A percentile compares a stretch with the other conserved stretches of the same genome.
Evolutionary conservation across 2,113 vertebrate genomes (phyloP).

Genomic region (Macrotus californicus): DNA sequence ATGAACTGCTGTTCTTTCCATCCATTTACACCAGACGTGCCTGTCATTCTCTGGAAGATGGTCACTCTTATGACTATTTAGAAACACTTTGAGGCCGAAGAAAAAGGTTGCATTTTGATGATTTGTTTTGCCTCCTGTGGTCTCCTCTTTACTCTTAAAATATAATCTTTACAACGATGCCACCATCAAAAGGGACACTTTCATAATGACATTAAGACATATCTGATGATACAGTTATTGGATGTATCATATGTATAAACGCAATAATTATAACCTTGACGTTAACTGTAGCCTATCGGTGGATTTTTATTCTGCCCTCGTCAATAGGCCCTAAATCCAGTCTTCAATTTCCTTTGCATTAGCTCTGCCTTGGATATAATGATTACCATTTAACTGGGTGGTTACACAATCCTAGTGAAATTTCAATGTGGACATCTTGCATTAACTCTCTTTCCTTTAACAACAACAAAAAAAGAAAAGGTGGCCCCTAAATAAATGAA

Average conservation of each 20-base stretch:
- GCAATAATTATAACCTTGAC: constrained; percentile 20
- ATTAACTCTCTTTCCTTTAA: constrained; percentile 74
- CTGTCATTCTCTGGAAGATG: constrained; percentile 35
- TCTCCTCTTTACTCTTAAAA: constrained; percentile 15
- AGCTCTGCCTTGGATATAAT: constrained; percentile 59
- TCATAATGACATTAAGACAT: not conserved
- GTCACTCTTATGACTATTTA: constrained; percentile 48
- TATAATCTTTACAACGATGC: not conserved
- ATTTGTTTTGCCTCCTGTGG: not conserved
- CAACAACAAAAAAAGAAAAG: constrained; percentile 85
- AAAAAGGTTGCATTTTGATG: constrained; percentile 24
- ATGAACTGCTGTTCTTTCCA: constrained; percentile 18
- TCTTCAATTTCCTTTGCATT: constrained; percentile 70
- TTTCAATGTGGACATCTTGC: constrained; percentile 72
- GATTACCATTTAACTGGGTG: constrained; percentile 57
- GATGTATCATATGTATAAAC: constrained; percentile 39
- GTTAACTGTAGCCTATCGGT: constrained; percentile 10
- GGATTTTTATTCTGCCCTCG: constrained; percentile 17
- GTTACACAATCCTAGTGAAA: constrained; percentile 75
- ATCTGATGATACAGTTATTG: not conserved
- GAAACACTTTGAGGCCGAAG: constrained; percentile 53
- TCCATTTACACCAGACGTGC: constrained; percentile 1
- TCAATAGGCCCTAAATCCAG: constrained; percentile 21
- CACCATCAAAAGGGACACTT: not conserved
- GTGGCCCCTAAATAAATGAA: constrained; percentile 96